Evolutionary conservation across 2,113 vertebrate genomes (phyloP), one percentile per base, ranked within the genome.

Genomic region (Apteryx mantelli): DNA sequence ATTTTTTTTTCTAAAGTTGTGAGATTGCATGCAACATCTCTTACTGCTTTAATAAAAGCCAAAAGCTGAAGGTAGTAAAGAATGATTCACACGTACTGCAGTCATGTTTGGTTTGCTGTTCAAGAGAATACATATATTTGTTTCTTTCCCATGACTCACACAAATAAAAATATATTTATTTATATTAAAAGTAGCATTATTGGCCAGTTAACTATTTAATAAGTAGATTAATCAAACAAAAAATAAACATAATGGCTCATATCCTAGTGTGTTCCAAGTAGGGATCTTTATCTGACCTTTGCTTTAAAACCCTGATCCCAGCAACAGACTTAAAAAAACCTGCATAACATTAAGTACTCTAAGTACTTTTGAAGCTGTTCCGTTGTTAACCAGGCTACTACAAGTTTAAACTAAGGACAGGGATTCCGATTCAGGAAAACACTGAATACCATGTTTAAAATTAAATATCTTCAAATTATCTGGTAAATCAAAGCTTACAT

Each of bases 241-340:
- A 88, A 83, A 68, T 9, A 93, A 82, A 77, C 91, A 85, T 7
- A 84, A 24, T 65, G 30, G 42, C 28, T 71, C 20, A 65, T 65
- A 73, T 52, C 52, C 38, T 25, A 52, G 28, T 22, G n/a, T 66
- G 44, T 65, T 88, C 40, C 70, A 82, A 87, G 78, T 69, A 84
- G 40, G 65, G 42, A 91, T 82, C 74, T 82, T 87, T 36, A 84
- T 32, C 75, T 66, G 64, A 86, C 58, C 68, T 95, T 91, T 94
- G 66, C 84, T 88, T 89, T 46, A 82, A 70, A 95, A 71, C 40
- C 63, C 58, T 71, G 42, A 96, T 83, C 36, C 24, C 85, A 66
- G 60, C 88, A 93, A 81, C 44, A 83, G 65, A 46, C 50, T 92
- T 66, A 30, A 83, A 77, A 58, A 91, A 93, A 83, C 36, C 53